phyloP scores from a whole-genome alignment of 2,113 vertebrate species.

The Zootoca vivipara region DNA sequence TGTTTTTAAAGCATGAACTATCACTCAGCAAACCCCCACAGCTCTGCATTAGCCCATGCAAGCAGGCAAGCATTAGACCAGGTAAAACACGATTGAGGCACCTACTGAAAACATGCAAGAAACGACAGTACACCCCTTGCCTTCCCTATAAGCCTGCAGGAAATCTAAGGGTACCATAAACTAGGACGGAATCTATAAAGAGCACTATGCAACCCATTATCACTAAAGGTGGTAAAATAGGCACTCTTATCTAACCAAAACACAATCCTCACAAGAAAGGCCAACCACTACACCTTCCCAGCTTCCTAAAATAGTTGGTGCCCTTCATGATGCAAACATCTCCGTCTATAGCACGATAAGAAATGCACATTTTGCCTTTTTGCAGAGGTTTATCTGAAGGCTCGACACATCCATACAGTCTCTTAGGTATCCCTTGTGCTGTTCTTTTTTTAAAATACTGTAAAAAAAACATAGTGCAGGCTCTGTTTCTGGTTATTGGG shows the following conservation, averaged over 20 bases:
- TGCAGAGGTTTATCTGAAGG: not conserved
- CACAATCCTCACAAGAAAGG: not conserved
- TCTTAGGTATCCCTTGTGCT: not conserved
- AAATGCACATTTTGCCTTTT: not conserved
- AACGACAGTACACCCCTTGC: not conserved
- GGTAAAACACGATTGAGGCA: conserved; percentile 49
- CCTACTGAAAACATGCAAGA: conserved; percentile 66
- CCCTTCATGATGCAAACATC: not conserved
- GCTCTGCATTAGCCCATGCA: conserved; percentile 66
- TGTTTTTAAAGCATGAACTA: conserved; percentile 41
- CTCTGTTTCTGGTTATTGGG: not conserved
- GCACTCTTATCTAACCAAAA: not conserved
- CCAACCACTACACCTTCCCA: not conserved
- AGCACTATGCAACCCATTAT: not conserved
- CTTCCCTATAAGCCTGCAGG: conserved; percentile 31
- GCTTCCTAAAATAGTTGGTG: not conserved
- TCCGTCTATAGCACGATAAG: not conserved
- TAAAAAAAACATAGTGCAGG: not conserved
- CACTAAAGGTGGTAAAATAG: not conserved
- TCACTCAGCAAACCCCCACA: conserved; percentile 55
- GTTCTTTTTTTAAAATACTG: not conserved
- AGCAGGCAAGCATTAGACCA: conserved; percentile 47
- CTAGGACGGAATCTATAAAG: not conserved
- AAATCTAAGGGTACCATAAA: conserved; percentile 42
- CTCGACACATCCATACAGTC: not conserved